Conservation (phyloP, 2,797 vertebrate genomes). For the Mus minutoides region DNA sequence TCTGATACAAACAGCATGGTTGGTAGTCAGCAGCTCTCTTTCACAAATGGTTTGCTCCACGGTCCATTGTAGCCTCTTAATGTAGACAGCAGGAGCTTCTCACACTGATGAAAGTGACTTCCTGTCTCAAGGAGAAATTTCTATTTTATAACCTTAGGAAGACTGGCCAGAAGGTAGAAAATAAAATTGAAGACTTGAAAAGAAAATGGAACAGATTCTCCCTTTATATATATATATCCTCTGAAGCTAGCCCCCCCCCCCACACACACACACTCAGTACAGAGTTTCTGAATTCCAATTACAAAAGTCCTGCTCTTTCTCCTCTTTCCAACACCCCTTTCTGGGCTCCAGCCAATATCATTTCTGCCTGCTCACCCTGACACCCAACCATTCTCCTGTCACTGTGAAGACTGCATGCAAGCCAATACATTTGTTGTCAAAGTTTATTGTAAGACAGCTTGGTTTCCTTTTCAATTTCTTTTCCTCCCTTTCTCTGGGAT, state of each 20-base stretch:
- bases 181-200: background rate
- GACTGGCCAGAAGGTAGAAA: background rate
- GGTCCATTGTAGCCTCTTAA: background rate
- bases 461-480: background rate
- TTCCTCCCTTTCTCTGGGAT: rapidly evolving
- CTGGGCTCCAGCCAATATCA: background rate
- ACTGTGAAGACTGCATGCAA: background rate
- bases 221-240: background rate
- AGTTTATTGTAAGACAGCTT: background rate
- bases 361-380: background rate
- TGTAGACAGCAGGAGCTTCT: background rate
- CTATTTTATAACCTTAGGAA: background rate
- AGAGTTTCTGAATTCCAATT: background rate
- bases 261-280: too few relatives aligned
- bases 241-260: too few relatives aligned
- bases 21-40: background rate
- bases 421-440: background rate
- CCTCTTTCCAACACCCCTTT: background rate
- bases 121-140: background rate
- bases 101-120: background rate
- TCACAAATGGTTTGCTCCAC: background rate
- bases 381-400: background rate
- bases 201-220: background rate
- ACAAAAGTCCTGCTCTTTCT: background rate
- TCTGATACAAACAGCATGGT: background rate